Evolutionary conservation across 2,113 vertebrate species (phyloP).

Genomic region (Syngnathus floridae): DNA sequence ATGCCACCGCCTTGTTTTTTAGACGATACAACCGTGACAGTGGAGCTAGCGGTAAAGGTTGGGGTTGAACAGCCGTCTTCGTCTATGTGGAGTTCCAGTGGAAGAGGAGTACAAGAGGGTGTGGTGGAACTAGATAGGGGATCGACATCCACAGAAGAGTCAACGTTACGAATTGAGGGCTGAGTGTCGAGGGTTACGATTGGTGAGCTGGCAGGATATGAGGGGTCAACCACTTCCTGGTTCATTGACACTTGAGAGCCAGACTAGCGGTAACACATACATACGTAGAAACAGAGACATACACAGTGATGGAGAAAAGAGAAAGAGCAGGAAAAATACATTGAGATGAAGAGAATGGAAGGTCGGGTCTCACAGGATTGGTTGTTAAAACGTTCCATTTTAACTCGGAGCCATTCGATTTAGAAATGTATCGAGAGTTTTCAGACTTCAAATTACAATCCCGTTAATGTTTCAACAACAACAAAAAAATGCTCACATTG

Average conservation of each 20-base stretch:
- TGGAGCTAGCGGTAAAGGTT: conserved; percentile 17
- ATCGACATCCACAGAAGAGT: conserved; percentile 18
- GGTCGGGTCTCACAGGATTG: neutral
- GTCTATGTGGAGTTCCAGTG: conserved; percentile 57
- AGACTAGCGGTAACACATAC: conserved; percentile 68
- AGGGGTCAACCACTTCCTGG: conserved; percentile 58
- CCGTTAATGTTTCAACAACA: neutral
- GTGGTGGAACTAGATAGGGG: conserved; percentile 28
- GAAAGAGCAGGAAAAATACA: conserved; percentile 47
- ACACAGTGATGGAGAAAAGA: conserved; percentile 43
- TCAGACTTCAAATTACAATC: neutral
- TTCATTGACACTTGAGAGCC: conserved; percentile 74
- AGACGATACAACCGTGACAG: conserved; percentile 17
- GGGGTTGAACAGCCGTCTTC: conserved; percentile 47
- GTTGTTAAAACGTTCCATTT: neutral
- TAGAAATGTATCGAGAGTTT: neutral
- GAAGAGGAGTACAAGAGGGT: conserved; percentile 24
- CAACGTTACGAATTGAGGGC: conserved; percentile 16
- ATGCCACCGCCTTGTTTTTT: conserved; percentile 25
- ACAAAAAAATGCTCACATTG: conserved; percentile 57
- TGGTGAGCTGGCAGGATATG: conserved; percentile 8
- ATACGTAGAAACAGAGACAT: conserved; percentile 27
- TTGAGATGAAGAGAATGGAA: conserved; percentile 22
- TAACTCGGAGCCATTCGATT: neutral
- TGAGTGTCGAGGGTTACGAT: neutral